Conservation (phyloP, 1,140 invertebrate genomes). For the Lasaia peninsularis region DNA sequence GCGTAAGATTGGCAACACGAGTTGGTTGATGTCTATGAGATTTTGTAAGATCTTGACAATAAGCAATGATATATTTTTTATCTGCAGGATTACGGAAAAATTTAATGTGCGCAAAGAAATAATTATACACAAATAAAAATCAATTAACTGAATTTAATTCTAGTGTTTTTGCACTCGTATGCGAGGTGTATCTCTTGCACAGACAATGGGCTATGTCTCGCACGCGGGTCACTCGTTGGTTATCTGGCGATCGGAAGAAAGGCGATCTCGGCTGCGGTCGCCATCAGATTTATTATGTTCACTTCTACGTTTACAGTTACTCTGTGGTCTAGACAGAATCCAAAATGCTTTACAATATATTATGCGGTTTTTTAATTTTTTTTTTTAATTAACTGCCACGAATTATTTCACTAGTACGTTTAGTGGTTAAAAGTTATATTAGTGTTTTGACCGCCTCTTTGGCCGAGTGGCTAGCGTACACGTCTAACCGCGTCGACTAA, state of each 20-base stretch:
- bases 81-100: no score
- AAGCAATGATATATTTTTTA: no score
- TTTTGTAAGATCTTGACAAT: no score
- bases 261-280: conserved; percentile 45
- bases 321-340: conserved; percentile 31
- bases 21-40: no score
- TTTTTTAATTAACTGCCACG: conserved; percentile 5
- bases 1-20: no score
- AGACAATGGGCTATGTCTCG: conserved; percentile 52
- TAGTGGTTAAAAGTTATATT: no score
- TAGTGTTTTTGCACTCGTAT: conserved; percentile 1
- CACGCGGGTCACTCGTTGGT: conserved; percentile 59
- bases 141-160: not conserved
- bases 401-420: no score
- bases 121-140: not conserved
- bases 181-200: conserved; percentile 23
- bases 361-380: conserved; percentile 9
- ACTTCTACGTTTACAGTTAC: conserved; percentile 46
- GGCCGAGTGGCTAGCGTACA: no score
- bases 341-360: conserved; percentile 5
- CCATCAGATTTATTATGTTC: conserved; percentile 59
- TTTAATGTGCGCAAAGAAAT: no score
- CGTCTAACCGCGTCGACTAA: no score
- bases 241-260: conserved; percentile 64
- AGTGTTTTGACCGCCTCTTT: no score